phyloP scores from a whole-genome alignment of 2,797 vertebrate genomes.

The Coregonus sp. region DNA sequence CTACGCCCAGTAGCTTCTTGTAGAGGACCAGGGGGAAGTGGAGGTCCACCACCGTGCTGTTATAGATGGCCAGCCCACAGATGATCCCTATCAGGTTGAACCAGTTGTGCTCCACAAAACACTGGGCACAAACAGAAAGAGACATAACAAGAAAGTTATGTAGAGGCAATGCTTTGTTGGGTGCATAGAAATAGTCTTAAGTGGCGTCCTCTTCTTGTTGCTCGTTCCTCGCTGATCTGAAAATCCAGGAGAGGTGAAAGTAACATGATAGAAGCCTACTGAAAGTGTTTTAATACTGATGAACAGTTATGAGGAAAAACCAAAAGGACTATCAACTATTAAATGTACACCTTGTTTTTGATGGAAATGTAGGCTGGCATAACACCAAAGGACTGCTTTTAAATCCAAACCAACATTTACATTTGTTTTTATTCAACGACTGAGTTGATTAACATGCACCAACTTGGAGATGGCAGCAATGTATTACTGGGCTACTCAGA shows the following conservation, averaged over 20 bases:
- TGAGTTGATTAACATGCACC: not conserved
- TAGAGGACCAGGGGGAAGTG: conserved; percentile 95
- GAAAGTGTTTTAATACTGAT: too few relatives aligned
- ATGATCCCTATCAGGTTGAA: conserved; percentile 96
- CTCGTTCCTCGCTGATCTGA: not conserved
- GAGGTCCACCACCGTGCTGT: conserved; percentile 96
- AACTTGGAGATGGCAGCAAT: not conserved
- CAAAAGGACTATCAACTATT: too few relatives aligned
- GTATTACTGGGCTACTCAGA: not conserved
- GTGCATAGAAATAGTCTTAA: not conserved
- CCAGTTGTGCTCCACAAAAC: conserved; percentile 98
- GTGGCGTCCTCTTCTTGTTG: not conserved
- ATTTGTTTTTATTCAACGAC: not conserved
- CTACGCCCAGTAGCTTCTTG: conserved; percentile 90
- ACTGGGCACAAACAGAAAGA: conserved; percentile 73
- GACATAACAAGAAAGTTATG: not conserved
- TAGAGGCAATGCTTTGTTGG: not conserved
- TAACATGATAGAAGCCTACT: not conserved
- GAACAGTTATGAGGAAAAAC: too few relatives aligned
- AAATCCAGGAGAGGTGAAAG: not conserved
- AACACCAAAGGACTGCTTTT: not conserved
- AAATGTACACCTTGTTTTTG: too few relatives aligned
- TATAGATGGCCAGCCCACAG: conserved; percentile 97
- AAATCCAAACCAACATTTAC: not conserved
- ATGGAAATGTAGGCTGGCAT: not conserved